Conservation (phyloP, 2,797 vertebrate species). For the Melanotaenia trifasciata region DNA sequence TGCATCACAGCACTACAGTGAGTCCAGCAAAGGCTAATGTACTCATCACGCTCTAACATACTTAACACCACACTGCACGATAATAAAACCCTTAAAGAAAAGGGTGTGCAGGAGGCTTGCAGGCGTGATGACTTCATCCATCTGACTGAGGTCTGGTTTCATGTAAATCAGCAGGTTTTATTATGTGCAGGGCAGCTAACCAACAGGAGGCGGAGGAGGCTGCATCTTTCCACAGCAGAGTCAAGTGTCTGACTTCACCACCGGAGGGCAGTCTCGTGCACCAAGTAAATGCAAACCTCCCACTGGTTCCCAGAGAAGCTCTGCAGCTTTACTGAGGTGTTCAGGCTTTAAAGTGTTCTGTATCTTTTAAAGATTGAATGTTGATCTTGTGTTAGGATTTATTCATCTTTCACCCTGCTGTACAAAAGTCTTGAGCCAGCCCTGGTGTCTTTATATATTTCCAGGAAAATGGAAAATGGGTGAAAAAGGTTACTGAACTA, state of each 20-base stretch:
- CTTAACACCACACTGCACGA: slow-evolving; percentile 24
- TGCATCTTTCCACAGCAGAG: background rate
- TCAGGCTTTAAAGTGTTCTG: background rate
- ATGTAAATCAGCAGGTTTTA: slow-evolving; percentile 41
- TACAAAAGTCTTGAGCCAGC: background rate
- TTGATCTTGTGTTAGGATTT: background rate
- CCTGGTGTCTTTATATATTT: background rate
- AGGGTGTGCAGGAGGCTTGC: slow-evolving; percentile 15
- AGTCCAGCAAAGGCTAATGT: slow-evolving; percentile 22
- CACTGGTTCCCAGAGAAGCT: background rate
- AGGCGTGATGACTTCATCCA: slow-evolving; percentile 43
- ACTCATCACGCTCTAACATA: slow-evolving; percentile 26
- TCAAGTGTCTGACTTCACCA: slow-evolving; percentile 40
- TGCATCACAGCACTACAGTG: slow-evolving; percentile 5
- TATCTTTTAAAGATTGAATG: background rate
- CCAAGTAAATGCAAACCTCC: slow-evolving; percentile 14
- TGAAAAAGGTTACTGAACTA: background rate
- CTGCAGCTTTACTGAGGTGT: background rate
- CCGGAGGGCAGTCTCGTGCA: slow-evolving; percentile 66
- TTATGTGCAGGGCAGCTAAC: slow-evolving; percentile 6
- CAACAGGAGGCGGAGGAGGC: slow-evolving; percentile 28
- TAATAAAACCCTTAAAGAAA: slow-evolving; percentile 2
- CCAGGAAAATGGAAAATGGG: background rate
- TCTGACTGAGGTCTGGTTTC: slow-evolving; percentile 30
- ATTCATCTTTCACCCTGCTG: background rate